Percentiles rank a stretch among this genome's conserved stretches.
Evolutionary conservation across 2,113 vertebrate species (phyloP).

Genomic region (Platysteira castanea): DNA sequence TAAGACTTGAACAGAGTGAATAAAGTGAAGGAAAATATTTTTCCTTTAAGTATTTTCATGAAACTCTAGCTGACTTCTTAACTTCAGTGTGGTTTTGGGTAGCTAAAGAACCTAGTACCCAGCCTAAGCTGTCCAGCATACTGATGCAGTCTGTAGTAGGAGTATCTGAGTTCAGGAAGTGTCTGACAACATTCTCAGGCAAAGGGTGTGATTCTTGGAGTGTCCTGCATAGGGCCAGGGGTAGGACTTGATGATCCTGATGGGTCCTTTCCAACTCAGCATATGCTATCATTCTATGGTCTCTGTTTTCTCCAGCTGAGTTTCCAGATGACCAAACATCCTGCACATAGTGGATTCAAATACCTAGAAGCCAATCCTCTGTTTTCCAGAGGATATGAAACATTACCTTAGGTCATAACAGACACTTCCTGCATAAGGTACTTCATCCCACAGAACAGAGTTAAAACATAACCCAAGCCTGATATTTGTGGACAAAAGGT

Average conservation of each 20-base stretch:
- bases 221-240: background rate
- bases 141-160: background rate
- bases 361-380: background rate
- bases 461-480: background rate
- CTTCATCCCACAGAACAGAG: background rate
- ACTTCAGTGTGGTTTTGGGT: background rate
- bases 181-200: background rate
- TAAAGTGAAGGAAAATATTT: background rate
- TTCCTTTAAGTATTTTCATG: background rate
- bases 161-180: rapidly evolving
- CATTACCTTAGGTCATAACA: background rate
- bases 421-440: background rate
- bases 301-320: background rate
- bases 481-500: background rate
- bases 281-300: background rate
- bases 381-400: background rate
- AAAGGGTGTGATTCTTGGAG: too few species aligned
- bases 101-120: background rate
- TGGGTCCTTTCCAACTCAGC: background rate
- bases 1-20: background rate
- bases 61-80: background rate
- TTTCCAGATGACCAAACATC: background rate
- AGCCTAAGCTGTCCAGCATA: background rate
- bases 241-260: background rate
- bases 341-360: background rate